Percentiles rank a stretch among this genome's conserved stretches.
phyloP scores from a whole-genome alignment of 1,140 invertebrate species.

The Scylla paramamosain region DNA sequence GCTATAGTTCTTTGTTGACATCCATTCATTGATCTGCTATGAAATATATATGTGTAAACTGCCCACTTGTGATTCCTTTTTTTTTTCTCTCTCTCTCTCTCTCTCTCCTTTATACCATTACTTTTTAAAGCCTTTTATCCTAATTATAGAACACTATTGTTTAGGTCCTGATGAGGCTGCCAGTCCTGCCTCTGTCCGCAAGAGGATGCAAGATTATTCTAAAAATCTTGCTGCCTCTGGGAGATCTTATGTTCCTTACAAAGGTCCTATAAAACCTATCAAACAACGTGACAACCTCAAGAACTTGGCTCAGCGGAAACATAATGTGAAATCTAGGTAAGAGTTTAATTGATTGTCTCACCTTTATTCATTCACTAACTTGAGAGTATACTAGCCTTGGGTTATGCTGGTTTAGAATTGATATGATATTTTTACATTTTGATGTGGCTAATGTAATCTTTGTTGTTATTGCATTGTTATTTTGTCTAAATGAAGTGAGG shows the following conservation, averaged over 20 bases:
- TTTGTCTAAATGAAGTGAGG: no score
- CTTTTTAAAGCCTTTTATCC: no score
- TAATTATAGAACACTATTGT: no score
- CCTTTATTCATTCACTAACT: not conserved
- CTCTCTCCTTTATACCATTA: no score
- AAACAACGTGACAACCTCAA: not conserved
- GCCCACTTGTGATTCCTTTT: not conserved
- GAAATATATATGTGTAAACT: not conserved
- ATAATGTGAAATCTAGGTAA: slow-evolving; percentile 51
- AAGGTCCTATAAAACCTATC: slow-evolving; percentile 17
- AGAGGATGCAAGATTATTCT: not conserved
- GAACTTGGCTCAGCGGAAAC: slow-evolving; percentile 45
- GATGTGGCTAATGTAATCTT: not conserved
- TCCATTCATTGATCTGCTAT: no score
- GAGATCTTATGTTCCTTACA: slow-evolving; percentile 39
- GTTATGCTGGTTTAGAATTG: not conserved
- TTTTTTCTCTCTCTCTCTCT: no score
- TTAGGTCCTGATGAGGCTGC: not conserved
- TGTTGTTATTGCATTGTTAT: no score
- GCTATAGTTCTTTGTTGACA: not conserved
- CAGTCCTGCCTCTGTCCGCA: slow-evolving; percentile 12
- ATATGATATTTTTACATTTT: not conserved
- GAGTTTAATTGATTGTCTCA: not conserved
- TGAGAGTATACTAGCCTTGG: not conserved
- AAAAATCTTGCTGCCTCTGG: not conserved